phyloP scores from a whole-genome alignment of 2,113 vertebrate species.

The Orthonyx spaldingii region DNA sequence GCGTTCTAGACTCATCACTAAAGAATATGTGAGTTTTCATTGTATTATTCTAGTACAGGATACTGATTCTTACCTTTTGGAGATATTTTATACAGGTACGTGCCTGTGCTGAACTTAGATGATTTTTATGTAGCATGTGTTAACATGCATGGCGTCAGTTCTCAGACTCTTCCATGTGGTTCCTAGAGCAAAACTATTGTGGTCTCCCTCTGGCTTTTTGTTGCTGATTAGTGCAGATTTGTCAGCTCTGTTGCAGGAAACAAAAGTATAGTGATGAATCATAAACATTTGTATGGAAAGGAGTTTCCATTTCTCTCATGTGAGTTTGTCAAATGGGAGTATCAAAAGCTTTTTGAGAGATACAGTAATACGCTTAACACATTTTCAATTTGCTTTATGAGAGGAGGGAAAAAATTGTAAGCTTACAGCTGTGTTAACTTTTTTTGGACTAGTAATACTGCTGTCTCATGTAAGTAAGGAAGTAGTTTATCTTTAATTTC shows the following conservation, averaged over 20 bases:
- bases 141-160: background rate
- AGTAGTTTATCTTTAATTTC: background rate
- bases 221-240: background rate
- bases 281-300: background rate
- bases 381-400: background rate
- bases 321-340: background rate
- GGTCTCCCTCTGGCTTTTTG: background rate
- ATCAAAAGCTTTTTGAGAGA: background rate
- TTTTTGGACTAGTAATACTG: background rate
- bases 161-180: background rate
- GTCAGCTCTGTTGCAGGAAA: background rate
- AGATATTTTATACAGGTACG: background rate
- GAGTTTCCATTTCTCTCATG: background rate
- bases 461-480: background rate
- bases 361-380: rapidly evolving
- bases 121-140: background rate
- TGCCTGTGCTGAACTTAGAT: background rate
- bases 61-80: background rate
- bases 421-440: background rate
- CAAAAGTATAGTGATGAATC: background rate
- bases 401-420: background rate
- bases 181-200: background rate
- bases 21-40: background rate
- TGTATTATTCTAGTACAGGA: background rate
- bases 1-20: background rate